These are phyloP conservation scores for Drosophila yakuba DNA, from an alignment of 1,140 invertebrate species.

Conservation along the genomic window DNA sequence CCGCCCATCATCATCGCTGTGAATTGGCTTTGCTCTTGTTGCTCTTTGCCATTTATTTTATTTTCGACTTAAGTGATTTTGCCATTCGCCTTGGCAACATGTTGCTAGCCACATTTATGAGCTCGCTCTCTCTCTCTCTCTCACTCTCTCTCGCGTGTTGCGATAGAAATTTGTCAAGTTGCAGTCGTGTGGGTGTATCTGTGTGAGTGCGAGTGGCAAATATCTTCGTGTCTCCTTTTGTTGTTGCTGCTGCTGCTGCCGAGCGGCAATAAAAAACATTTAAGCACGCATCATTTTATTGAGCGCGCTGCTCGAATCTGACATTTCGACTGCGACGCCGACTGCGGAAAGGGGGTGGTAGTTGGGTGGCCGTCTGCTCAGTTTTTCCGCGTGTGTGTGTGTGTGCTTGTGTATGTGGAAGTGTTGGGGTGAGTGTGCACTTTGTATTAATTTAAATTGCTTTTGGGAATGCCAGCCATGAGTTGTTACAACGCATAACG, in stretches of 20 bases:
- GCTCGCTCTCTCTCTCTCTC: conserved; percentile 11
- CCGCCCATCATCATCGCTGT: conserved; percentile 40
- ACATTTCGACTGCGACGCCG: conserved; percentile 59
- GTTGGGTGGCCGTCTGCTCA: conserved; percentile 17
- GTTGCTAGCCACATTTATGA: conserved; percentile 49
- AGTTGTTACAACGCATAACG: conserved; percentile 60
- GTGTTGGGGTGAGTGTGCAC: conserved; percentile 56
- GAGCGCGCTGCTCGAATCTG: conserved; percentile 72
- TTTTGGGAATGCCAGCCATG: conserved; percentile 69
- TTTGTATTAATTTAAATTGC: conserved; percentile 81
- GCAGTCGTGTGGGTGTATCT: neutral
- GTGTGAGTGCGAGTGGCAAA: conserved; percentile 5
- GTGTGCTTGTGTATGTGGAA: conserved; percentile 32
- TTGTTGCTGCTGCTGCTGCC: conserved; percentile 48
- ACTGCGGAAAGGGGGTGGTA: conserved; percentile 31
- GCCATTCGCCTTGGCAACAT: conserved; percentile 59
- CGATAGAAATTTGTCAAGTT: conserved; percentile 32
- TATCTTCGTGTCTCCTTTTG: conserved; percentile 22
- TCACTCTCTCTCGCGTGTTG: conserved; percentile 13
- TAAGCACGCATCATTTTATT: conserved; percentile 82
- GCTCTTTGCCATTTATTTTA: conserved; percentile 66
- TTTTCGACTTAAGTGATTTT: conserved; percentile 74
- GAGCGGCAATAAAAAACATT: conserved; percentile 78
- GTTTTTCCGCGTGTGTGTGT: neutral
- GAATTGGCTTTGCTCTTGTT: conserved; percentile 69